Conservation (phyloP, 2,888 invertebrate species). For the Hoplodrina blanda region DNA sequence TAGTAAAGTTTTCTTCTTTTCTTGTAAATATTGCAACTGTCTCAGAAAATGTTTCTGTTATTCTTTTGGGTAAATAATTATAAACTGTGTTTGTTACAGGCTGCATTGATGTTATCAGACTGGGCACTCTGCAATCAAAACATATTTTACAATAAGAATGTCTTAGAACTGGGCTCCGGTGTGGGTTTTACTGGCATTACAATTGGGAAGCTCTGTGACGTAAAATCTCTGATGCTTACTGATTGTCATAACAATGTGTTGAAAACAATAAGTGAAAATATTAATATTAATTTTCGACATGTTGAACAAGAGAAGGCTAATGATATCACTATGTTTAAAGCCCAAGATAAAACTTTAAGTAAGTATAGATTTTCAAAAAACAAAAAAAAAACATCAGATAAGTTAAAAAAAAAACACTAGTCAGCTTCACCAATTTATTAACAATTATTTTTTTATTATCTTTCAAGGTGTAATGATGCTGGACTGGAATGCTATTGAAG, state of each 20-base stretch:
- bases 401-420: neutral
- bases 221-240: conserved; percentile 91
- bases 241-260: conserved; percentile 94
- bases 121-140: conserved; percentile 92
- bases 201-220: conserved; percentile 89
- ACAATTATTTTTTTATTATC: neutral
- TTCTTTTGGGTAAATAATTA: no score
- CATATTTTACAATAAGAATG: conserved; percentile 87
- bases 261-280: conserved; percentile 91
- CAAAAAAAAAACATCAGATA: no score
- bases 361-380: conserved; percentile 13
- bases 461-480: conserved; percentile 77
- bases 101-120: conserved; percentile 93
- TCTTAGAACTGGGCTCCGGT: conserved; percentile 95
- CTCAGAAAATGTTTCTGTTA: no score
- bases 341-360: conserved; percentile 69
- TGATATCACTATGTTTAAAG: conserved; percentile 60
- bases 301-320: conserved; percentile 45
- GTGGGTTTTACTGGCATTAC: conserved; percentile 93
- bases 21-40: no score
- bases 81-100: conserved; percentile 83
- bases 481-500: conserved; percentile 79
- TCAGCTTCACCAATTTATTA: neutral
- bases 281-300: conserved; percentile 90
- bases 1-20: no score